Conservation (phyloP, 2,113 vertebrate species). For the pig (Sus scrofa) region T2T-Sscrofa CM000828.6:47928001-47928500, state of each 20-base stretch:
- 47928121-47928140: not conserved
- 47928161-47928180: not conserved
- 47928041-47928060: not conserved
- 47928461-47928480: not conserved
- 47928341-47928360: not conserved
- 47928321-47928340: not conserved
- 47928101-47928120: not conserved
- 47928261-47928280: not conserved
- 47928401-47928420: not conserved
- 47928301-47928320: not conserved
- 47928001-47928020: not conserved
- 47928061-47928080: not conserved
- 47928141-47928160: not conserved
- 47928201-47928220: not conserved
- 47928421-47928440: not conserved
- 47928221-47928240: not conserved
- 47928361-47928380: not conserved
- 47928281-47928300: not conserved
- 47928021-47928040: conserved; percentile 31
- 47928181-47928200: not conserved
- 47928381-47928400: not conserved
- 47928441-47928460: not conserved
- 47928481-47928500: not conserved
- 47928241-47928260: not conserved
- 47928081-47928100: not conserved